Conservation (phyloP, 2,888 invertebrate genomes). For the Apamea monoglypha region DNA sequence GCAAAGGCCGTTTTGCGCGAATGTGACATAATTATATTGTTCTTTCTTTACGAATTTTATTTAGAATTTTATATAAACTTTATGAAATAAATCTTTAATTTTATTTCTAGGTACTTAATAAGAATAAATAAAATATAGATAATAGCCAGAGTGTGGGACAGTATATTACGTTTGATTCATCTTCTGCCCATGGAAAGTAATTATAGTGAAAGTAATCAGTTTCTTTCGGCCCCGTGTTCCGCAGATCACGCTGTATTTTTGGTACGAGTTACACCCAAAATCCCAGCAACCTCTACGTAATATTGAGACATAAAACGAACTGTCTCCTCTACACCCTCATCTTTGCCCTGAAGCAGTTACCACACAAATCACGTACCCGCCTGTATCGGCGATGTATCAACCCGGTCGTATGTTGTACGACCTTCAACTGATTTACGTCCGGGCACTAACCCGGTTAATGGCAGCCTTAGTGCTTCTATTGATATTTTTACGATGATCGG, state of each 20-base stretch:
- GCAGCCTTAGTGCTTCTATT: constrained; percentile 56
- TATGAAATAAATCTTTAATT: too few species aligned
- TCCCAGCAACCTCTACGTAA: not conserved
- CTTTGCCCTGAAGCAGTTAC: constrained; percentile 66
- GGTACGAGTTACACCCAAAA: not conserved
- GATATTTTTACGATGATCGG: constrained; percentile 57
- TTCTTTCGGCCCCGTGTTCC: not conserved
- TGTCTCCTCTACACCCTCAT: constrained; percentile 37
- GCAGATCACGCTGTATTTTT: not conserved
- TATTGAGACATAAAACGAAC: not conserved
- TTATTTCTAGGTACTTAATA: not conserved
- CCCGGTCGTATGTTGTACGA: constrained; percentile 72
- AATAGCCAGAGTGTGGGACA: not conserved
- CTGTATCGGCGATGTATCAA: constrained; percentile 80
- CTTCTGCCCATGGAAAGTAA: not conserved
- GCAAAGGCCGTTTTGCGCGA: too few species aligned
- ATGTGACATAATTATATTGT: too few species aligned
- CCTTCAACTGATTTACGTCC: constrained; percentile 82
- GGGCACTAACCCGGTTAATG: constrained; percentile 68
- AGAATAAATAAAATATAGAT: not conserved
- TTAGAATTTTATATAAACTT: too few species aligned
- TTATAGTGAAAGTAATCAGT: not conserved
- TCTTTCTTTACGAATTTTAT: too few species aligned
- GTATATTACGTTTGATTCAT: not conserved
- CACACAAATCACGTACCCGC: constrained; percentile 79